phyloP scores from a whole-genome alignment of 2,113 vertebrate genomes.

The Bambusicola thoracicus region DNA sequence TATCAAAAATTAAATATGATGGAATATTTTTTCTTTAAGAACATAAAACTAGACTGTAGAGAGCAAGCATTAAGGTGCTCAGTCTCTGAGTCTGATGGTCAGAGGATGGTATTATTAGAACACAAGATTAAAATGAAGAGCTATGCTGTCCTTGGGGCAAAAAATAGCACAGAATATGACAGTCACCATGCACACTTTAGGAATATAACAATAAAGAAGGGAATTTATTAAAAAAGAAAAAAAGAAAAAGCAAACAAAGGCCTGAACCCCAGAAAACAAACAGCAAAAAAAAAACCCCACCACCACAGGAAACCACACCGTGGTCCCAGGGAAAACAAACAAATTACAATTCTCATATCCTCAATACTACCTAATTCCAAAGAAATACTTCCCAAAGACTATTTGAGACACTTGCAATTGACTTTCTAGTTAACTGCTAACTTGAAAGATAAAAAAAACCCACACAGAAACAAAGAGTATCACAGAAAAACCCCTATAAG shows the following conservation, averaged over 20 bases:
- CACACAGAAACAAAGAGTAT: not conserved
- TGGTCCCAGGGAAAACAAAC: not conserved
- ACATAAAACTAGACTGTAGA: not conserved
- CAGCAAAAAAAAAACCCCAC: not conserved
- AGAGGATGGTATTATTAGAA: not conserved
- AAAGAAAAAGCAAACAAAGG: not conserved
- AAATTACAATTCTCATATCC: not conserved
- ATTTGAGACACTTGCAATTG: not conserved
- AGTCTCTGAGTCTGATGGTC: accelerated
- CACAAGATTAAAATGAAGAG: not conserved
- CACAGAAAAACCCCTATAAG: not conserved
- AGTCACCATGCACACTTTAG: not conserved
- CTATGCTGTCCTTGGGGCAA: not conserved
- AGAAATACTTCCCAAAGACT: not conserved
- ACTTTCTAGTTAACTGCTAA: not conserved
- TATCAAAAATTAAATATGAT: not conserved
- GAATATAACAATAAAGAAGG: not conserved
- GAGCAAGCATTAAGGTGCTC: not conserved
- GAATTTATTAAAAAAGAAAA: not conserved
- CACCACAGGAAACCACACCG: not conserved
- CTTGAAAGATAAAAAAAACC: not conserved
- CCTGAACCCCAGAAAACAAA: not conserved
- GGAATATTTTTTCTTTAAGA: not conserved
- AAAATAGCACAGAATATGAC: not conserved
- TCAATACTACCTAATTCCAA: not conserved